Evolutionary conservation across 1,140 invertebrate species (phyloP), one percentile per base, ranked within the genome.

Genomic region (Parasteatoda tepidariorum): DNA sequence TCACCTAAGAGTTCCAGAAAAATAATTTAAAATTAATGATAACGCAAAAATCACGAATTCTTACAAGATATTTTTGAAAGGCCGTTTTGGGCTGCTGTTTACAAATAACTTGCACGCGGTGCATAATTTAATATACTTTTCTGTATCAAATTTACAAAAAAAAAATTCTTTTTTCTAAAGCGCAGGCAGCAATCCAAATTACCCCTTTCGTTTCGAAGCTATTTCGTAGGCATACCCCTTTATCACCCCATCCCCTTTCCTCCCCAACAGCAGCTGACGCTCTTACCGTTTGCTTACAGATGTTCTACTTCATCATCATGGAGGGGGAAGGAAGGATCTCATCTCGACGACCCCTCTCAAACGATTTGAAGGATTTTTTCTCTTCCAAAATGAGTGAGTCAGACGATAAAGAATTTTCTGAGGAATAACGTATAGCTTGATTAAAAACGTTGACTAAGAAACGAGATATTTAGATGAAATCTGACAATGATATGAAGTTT

Each of bases 381-480:
- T 18, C 38, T 48, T 13, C 38, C 9, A 48, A 48, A 48, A 48
- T 13, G 38, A 33, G 11, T 6, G 66, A 26, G 31, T 24, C 34
- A 9, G 31, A 31, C 6, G 55, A 57, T 2, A 24, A 22, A 26
- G 22, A 15, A 15, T 24, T 26, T 3, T 24, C 24, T 13, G 26
- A 34, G 33, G n/a, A 34, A 34, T 38, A 34, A 68, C 33, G 34
- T 34, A 68, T 22, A 38, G 66, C 66, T 68, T 68, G 66, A 68
- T 68, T 68, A 68, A 68, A 68, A 68, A 68, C 41, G 66, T 34
- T 68, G 66, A 68, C 66, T 68, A 68, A 68, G 38, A 34, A 38
- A 68, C 26, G 34, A 38, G 41, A 41, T 22, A 38, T 18, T 18
- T 34, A 41, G n/a, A 68, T 24, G 38, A 68, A 68, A 68, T 68